Evolutionary conservation across 2,113 vertebrate genomes (phyloP).

Genomic region (Oryzias celebensis): DNA sequence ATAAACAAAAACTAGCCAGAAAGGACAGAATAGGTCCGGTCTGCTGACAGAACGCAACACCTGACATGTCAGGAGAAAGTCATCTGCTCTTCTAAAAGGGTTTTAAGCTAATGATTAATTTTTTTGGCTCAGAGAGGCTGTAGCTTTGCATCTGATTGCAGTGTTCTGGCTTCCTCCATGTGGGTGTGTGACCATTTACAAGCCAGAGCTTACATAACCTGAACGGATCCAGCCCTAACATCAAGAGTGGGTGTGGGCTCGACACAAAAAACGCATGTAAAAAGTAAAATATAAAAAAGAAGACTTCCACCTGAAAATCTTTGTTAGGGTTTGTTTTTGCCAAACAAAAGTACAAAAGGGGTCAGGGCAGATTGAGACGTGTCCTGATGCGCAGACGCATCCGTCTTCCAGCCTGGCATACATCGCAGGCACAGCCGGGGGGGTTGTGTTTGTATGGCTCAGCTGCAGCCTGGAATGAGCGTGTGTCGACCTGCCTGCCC

Average conservation of each 20-base stretch:
- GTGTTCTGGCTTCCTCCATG: constrained; percentile 24
- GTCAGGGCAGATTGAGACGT: constrained; percentile 33
- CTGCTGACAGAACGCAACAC: neutral
- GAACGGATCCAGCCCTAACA: constrained; percentile 26
- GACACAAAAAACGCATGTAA: constrained; percentile 21
- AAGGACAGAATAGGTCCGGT: too few relatives aligned
- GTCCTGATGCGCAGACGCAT: constrained; percentile 45
- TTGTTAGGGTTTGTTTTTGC: neutral
- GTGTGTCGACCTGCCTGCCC: constrained; percentile 34
- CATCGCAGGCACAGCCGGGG: too few relatives aligned
- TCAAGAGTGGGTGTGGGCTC: constrained; percentile 55
- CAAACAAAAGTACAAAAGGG: constrained; percentile 5
- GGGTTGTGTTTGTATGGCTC: neutral
- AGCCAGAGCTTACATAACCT: constrained; percentile 62
- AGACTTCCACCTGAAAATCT: constrained; percentile 40
- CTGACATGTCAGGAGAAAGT: neutral
- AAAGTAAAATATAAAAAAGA: constrained; percentile 10
- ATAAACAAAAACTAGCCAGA: too few relatives aligned
- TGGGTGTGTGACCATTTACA: constrained; percentile 60
- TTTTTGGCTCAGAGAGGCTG: constrained; percentile 4
- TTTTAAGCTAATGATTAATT: constrained; percentile 21
- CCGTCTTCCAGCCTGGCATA: neutral
- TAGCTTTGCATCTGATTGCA: constrained; percentile 27
- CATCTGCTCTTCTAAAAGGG: neutral
- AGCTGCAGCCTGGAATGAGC: constrained; percentile 11